Evolutionary conservation across 1,140 invertebrate genomes (phyloP).

Genomic region (Drosophila nikananu): DNA sequence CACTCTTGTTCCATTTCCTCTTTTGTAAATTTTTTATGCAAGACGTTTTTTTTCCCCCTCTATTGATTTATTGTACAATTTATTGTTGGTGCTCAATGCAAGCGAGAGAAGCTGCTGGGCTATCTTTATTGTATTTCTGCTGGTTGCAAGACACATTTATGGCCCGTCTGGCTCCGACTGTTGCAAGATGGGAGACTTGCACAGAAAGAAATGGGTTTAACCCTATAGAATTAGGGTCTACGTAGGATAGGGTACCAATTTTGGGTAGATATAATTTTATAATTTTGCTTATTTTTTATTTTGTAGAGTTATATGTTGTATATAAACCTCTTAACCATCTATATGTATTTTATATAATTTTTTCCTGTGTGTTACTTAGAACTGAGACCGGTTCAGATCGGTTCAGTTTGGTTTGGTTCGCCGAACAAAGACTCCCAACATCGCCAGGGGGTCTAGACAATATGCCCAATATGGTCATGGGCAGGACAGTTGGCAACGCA

Average conservation of each 20-base stretch:
- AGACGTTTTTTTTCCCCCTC: conserved; percentile 15
- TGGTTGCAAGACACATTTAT: conserved; percentile 64
- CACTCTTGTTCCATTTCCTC: conserved; percentile 3
- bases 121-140: conserved; percentile 45
- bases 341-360: not conserved
- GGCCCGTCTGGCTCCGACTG: conserved; percentile 61
- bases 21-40: conserved; percentile 33
- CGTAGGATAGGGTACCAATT: not conserved
- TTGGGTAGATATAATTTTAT: not conserved
- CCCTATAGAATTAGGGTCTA: too few species aligned
- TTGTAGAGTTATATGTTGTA: not conserved
- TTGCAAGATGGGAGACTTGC: conserved; percentile 56
- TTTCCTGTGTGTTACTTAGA: conserved; percentile 14
- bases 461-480: conserved; percentile 60
- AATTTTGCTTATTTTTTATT: not conserved
- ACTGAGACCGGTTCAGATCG: conserved; percentile 58
- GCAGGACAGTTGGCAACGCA: conserved; percentile 29
- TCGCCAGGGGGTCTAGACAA: conserved; percentile 64
- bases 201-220: conserved; percentile 20
- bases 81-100: conserved; percentile 54
- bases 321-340: not conserved
- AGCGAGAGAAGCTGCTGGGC: conserved; percentile 33
- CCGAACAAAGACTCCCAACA: conserved; percentile 63
- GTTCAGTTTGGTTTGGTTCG: conserved; percentile 17
- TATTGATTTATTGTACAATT: conserved; percentile 75